phyloP scores from a whole-genome alignment of 2,113 vertebrate genomes.

The Guaruba guarouba region DNA sequence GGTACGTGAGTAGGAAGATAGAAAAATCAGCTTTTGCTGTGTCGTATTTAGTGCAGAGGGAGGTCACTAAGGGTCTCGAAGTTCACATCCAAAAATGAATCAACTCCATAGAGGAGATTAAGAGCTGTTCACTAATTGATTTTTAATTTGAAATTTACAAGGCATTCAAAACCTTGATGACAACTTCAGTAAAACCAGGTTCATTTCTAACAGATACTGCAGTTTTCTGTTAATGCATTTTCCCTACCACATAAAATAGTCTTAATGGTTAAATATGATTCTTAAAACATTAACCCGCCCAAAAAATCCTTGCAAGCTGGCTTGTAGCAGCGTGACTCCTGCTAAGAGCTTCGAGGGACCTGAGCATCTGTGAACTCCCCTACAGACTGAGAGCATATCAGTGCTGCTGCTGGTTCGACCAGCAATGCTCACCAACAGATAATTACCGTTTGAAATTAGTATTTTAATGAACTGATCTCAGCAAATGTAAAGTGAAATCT shows the following conservation, averaged over 20 bases:
- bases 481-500: constrained; percentile 69
- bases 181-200: neutral
- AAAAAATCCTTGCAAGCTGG: neutral
- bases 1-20: neutral
- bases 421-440: constrained; percentile 64
- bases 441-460: constrained; percentile 77
- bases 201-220: neutral
- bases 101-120: neutral
- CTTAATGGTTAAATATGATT: neutral
- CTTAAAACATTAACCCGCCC: neutral
- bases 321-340: constrained; percentile 18
- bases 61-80: neutral
- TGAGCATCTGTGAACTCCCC: constrained; percentile 59
- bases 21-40: neutral
- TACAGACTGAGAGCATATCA: constrained; percentile 43
- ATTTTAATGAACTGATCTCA: constrained; percentile 76
- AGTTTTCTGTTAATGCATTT: neutral
- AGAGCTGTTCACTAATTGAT: constrained; percentile 4
- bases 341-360: constrained; percentile 28
- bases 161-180: neutral
- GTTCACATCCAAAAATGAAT: neutral
- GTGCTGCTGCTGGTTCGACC: constrained; percentile 9
- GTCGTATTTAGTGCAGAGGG: neutral
- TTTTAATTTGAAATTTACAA: constrained; percentile 48
- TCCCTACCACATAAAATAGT: neutral